These are phyloP conservation scores for Aspidapion aeneum DNA, from an alignment of 2,888 invertebrate species.

Conservation along the genomic window DNA sequence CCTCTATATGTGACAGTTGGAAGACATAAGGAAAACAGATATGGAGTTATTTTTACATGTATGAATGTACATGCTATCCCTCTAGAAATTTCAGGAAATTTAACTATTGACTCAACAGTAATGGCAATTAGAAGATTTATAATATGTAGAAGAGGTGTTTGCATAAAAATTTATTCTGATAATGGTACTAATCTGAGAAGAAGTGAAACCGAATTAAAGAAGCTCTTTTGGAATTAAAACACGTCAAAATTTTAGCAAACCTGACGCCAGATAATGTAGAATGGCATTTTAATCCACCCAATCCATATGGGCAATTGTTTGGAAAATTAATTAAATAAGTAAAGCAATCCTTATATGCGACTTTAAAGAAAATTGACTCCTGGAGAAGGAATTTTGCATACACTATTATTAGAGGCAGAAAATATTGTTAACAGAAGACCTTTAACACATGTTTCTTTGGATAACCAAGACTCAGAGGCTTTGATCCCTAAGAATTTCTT, in stretches of 20 bases:
- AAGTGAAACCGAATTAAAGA: not conserved
- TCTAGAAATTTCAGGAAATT: conserved; percentile 5
- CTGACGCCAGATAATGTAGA: not conserved
- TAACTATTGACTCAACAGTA: conserved; percentile 8
- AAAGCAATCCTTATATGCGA: not conserved
- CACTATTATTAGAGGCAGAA: not conserved
- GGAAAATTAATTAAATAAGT: not conserved
- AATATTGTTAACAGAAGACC: not conserved
- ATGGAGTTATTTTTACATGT: conserved; percentile 14
- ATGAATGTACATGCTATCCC: conserved; percentile 7
- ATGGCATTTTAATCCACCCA: not conserved
- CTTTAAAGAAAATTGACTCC: not conserved
- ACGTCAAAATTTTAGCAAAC: not conserved
- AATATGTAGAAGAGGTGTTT: conserved; percentile 7
- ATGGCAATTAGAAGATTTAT: conserved; percentile 9
- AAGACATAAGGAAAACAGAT: conserved; percentile 15
- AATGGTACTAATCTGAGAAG: conserved; percentile 9
- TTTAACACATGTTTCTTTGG: not conserved
- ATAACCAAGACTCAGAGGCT: not conserved
- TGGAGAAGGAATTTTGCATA: not conserved
- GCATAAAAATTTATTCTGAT: conserved; percentile 6
- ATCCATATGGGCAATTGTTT: not conserved
- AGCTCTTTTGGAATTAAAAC: not conserved
- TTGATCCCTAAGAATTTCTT: too few relatives aligned
- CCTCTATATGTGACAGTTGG: conserved; percentile 13